Conservation (phyloP, 2,113 vertebrate species). For the Actenoides lindsayi region DNA sequence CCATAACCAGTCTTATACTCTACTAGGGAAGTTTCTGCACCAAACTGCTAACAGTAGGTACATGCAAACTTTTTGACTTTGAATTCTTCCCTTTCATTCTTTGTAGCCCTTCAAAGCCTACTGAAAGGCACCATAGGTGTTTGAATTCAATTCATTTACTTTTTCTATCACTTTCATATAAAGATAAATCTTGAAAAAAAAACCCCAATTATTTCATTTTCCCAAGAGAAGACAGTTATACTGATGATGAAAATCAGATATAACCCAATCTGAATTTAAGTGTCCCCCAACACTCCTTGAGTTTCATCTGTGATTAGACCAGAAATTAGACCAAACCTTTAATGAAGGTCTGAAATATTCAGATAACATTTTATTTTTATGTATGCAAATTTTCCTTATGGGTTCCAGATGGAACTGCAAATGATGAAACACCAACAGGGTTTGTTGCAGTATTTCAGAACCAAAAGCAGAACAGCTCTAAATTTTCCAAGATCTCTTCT, state of each 20-base stretch:
- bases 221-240: neutral
- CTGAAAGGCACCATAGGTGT: neutral
- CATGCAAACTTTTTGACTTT: neutral
- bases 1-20: neutral
- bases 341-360: conserved; percentile 23
- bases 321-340: conserved; percentile 31
- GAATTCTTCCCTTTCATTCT: neutral
- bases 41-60: neutral
- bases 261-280: neutral
- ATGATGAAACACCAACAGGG: neutral
- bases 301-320: conserved; percentile 20
- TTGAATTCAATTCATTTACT: neutral
- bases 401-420: conserved; percentile 44
- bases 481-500: neutral
- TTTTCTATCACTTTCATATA: neutral
- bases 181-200: neutral
- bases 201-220: neutral
- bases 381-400: conserved; percentile 40
- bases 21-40: neutral
- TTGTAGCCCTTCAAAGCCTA: neutral
- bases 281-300: conserved; percentile 26
- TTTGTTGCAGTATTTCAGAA: neutral
- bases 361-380: conserved; percentile 45
- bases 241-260: conserved; percentile 2
- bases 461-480: neutral